Base-by-base conservation (phyloP, 2,113 vertebrate genomes). In the Tenrec ecaudatus region DNA sequence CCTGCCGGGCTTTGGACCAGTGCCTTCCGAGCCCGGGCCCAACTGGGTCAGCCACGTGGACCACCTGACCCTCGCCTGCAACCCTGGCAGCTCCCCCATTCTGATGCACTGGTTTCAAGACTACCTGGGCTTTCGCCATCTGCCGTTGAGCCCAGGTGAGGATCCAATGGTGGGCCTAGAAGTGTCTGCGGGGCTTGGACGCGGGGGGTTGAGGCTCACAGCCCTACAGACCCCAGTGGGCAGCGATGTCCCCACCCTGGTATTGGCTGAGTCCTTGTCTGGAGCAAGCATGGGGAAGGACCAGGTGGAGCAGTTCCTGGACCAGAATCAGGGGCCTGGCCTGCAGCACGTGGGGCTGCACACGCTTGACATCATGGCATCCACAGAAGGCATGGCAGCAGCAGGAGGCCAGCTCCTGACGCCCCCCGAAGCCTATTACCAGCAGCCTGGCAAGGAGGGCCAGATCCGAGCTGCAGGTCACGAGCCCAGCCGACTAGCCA, bases 321-420 rank as follows among this genome's bases (percentile, higher is more conserved):
- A 98, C 92, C 97, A 98, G 93, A 99, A 99, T 2, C 25, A 93
- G 1, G 98, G 98, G 1, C 98, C 99, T 0, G 99, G 99, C 1
- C 98, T 99, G 96, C 99, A 99, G 97, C 99, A 99, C 0, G 98
- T 99, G 0, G 99, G 98, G 0, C 98, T 99, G 66, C 97, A 98
- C 97, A 99, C 99, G 0, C 88, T 97, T 0, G 95, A 99, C 92
- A 99, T 99, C 0, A 0, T 99, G 19, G 87, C 97, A 22, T 97
- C 99, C 0, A 98, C 98, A 11, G 89, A 96, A 16, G 73, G 93
- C 6, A 97, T 98, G 98, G 96, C 96, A 1, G 69, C 95, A 79
- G 96, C 90, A 0, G 99, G 99, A 0, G 99, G 97, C 0, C 95
- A 78, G 81, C 99, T 99, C 94, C 98, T 99, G 96, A 97, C 95